Evolutionary conservation across 2,797 vertebrate genomes (phyloP).

Genomic region (Poliocrania exsul): DNA sequence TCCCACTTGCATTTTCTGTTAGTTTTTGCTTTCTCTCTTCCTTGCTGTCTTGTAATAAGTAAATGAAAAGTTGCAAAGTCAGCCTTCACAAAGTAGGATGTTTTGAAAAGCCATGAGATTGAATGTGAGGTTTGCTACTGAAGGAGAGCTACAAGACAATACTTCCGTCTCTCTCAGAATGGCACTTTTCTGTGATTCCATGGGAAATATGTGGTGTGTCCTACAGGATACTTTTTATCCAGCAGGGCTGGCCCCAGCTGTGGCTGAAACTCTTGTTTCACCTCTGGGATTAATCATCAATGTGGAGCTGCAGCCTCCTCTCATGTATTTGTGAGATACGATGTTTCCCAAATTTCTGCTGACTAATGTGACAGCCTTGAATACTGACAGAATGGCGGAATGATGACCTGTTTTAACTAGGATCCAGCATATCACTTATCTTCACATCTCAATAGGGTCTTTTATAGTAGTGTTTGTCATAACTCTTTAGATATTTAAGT

Average conservation of each 20-base stretch:
- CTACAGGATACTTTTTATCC: not conserved
- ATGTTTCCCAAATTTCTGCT: not conserved
- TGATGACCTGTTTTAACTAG: not conserved
- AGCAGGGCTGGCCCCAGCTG: not conserved
- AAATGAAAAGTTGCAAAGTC: not conserved
- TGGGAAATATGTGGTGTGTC: not conserved
- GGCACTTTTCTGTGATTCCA: not conserved
- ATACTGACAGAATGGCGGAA: rapidly evolving
- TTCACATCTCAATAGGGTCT: not conserved
- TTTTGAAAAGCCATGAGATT: not conserved
- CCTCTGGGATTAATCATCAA: not conserved
- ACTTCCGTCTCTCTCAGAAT: not conserved
- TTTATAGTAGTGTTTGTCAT: not conserved
- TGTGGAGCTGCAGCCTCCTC: not conserved
- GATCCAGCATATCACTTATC: not conserved
- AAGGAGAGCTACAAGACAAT: not conserved
- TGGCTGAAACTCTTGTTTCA: not conserved
- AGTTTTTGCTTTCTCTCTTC: not conserved
- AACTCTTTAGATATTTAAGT: not conserved
- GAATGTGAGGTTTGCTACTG: not conserved
- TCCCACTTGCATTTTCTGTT: not conserved
- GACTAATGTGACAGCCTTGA: not conserved
- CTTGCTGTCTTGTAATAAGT: not conserved
- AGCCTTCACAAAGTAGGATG: not conserved
- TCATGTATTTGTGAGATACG: not conserved